Base-by-base conservation (phyloP, 2,797 vertebrate species). In the Molothrus ater region DNA sequence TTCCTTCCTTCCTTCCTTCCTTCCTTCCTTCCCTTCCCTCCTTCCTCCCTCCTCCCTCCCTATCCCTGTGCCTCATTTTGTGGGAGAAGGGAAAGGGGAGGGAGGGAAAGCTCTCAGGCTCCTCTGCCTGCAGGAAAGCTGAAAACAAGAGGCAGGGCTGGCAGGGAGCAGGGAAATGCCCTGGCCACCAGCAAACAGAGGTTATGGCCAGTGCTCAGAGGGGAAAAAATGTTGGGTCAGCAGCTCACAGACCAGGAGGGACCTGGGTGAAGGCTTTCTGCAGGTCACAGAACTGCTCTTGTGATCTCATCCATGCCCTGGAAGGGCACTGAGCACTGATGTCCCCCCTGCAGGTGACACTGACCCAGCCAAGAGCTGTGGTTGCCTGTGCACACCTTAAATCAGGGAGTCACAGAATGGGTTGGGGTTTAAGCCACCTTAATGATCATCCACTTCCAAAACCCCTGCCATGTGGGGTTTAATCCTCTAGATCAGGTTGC, bases 21-120 rank as follows among this genome's bases (percentile, higher is more conserved):
- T n/a, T n/a, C n/a, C n/a, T n/a, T n/a, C n/a, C n/a, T n/a, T n/a
- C n/a, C n/a, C 19, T 43, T 11, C 43, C 43, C 21, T 45, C 43
- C 19, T 45, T 11, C 43, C 43, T 20, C 45, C 20, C 43, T n/a
- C 42, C 17, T 19, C 19, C 25, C 43, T n/a, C 61, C 0, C 3
- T 1, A 0, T 18, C 42, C 51, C 48, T 42, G 29, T 47, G 69
- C 54, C n/a, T 43, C 26, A 3, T n/a, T 0, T 2, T 34, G 6
- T 3, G 34, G 31, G 73, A 64, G 10, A 79, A 78, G n/a, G 50
- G 34, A 26, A 29, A n/a, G 56, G 22, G 76, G 51, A 2, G 28
- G 8, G 8, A 65, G 14, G n/a, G 38, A 50, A 85, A 75, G 31
- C 11, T 79, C 22, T 51, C 29, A 34, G 64, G 31, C 42, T 47